Conservation (phyloP, 1,140 invertebrate genomes). For the Globodera ellingtonae region DNA sequence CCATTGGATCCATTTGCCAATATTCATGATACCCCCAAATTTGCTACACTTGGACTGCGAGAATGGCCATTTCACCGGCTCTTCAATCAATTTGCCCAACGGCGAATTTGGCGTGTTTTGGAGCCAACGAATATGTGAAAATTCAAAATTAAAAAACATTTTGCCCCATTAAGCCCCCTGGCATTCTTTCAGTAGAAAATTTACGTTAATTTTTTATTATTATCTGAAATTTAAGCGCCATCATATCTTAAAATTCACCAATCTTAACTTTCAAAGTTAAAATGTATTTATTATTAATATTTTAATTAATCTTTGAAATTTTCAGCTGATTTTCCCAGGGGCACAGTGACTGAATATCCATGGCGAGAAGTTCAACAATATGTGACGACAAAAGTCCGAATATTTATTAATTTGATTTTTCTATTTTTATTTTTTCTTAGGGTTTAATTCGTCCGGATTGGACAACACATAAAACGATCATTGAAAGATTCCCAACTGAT, state of each 20-base stretch:
- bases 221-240: no score
- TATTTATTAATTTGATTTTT: not conserved
- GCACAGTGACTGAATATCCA: not conserved
- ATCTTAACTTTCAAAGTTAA: no score
- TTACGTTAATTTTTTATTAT: no score
- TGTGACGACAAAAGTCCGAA: not conserved
- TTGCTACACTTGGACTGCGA: not conserved
- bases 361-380: not conserved
- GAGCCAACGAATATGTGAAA: not conserved
- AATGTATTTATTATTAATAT: no score
- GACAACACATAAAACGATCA: not conserved
- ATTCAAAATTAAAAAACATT: no score
- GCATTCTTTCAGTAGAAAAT: no score
- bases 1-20: conserved; percentile 15
- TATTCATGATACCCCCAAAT: conserved; percentile 6
- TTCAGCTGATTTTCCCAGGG: not conserved
- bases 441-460: not conserved
- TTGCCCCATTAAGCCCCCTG: no score
- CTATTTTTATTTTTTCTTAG: not conserved
- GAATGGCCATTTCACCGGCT: conserved; percentile 1
- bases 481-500: not conserved
- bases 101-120: conserved; percentile 12
- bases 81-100: not conserved
- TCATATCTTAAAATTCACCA: no score
- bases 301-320: not conserved